phyloP scores from a whole-genome alignment of 2,113 vertebrate species.

The Anoplopoma fimbria region DNA sequence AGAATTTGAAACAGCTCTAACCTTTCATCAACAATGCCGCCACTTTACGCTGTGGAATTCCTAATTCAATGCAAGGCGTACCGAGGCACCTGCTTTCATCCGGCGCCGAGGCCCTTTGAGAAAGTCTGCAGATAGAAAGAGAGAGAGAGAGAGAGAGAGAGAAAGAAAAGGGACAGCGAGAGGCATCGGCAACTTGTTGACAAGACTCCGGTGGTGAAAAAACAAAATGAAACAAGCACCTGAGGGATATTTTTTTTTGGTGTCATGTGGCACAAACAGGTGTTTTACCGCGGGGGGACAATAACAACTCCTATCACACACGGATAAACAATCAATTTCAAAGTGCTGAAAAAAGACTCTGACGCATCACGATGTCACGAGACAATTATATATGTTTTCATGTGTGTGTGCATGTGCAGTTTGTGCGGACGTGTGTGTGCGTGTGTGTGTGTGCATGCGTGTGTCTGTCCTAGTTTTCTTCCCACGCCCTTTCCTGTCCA shows the following conservation, averaged over 20 bases:
- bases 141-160: too few relatives aligned
- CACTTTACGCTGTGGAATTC: conserved; percentile 75
- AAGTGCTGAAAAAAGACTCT: background rate
- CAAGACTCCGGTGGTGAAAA: conserved; percentile 51
- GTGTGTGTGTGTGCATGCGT: background rate
- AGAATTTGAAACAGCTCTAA: conserved; percentile 78
- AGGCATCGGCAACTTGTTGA: conserved; percentile 60
- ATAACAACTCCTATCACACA: conserved; percentile 1
- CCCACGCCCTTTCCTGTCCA: conserved; percentile 32
- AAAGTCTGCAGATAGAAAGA: conserved; percentile 35
- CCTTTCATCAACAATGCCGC: conserved; percentile 80
- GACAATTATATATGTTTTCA: conserved; percentile 11
- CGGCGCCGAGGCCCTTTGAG: conserved; percentile 46
- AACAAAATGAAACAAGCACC: conserved; percentile 57
- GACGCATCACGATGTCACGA: background rate
- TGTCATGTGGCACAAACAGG: conserved; percentile 48
- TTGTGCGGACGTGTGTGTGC: background rate
- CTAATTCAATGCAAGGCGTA: conserved; percentile 62
- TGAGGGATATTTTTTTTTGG: conserved; percentile 20
- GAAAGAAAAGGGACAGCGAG: background rate
- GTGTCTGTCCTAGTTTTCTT: conserved; percentile 35
- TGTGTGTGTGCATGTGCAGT: background rate
- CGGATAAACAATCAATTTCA: background rate
- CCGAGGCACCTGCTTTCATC: conserved; percentile 64
- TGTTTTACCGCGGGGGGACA: conserved; percentile 33